Evolutionary conservation across 2,888 invertebrate species (phyloP).

Genomic region (Epistrophe eligans): DNA sequence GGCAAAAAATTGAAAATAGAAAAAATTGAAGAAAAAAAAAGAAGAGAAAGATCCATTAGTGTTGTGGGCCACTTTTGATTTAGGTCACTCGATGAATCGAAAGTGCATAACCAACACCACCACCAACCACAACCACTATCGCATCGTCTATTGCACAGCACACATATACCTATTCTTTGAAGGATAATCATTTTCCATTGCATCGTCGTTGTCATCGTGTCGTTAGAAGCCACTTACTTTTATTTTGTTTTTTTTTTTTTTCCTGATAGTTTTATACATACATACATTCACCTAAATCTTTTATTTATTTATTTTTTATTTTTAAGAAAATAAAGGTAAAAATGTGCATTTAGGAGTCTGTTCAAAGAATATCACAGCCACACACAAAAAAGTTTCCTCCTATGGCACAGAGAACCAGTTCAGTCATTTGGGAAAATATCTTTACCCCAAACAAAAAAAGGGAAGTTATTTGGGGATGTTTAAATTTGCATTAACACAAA

Average conservation of each 20-base stretch:
- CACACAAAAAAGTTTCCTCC: neutral
- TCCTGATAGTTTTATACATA: neutral
- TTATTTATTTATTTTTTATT: neutral
- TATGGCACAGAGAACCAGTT: neutral
- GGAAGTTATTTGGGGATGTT: slow-evolving; percentile 7
- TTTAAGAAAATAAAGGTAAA: slow-evolving; percentile 6
- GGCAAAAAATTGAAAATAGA: slow-evolving; percentile 16
- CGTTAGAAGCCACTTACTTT: slow-evolving; percentile 13
- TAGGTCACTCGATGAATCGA: slow-evolving; percentile 36
- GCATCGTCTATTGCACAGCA: slow-evolving; percentile 19
- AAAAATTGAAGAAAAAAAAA: slow-evolving; percentile 6
- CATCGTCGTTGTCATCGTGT: neutral
- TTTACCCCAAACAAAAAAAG: slow-evolving; percentile 1
- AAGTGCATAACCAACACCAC: slow-evolving; percentile 22
- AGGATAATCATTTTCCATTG: slow-evolving; percentile 25
- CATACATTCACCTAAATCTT: neutral
- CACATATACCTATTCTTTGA: slow-evolving; percentile 43
- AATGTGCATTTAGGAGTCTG: slow-evolving; percentile 7
- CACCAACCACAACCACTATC: too few species aligned
- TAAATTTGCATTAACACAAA: slow-evolving; percentile 62
- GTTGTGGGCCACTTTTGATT: slow-evolving; percentile 27
- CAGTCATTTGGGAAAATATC: neutral
- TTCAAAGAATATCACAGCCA: neutral
- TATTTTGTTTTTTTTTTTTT: neutral
- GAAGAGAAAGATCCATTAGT: slow-evolving; percentile 38